phyloP scores from a whole-genome alignment of 2,113 vertebrate genomes.

The Stigmatopora argus region DNA sequence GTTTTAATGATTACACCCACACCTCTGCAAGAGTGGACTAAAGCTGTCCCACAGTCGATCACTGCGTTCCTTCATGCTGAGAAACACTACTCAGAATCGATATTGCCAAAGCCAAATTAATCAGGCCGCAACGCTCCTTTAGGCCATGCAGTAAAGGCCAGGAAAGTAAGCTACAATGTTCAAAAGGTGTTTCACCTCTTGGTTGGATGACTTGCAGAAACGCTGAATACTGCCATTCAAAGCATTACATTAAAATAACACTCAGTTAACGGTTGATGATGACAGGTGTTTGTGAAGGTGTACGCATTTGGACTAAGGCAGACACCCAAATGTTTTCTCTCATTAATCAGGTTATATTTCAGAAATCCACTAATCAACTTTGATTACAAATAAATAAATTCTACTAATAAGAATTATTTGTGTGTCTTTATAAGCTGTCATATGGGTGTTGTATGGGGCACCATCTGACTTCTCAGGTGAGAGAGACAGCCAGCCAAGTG shows the following conservation, averaged over 20 bases:
- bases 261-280: constrained; percentile 4
- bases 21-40: constrained; percentile 21
- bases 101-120: constrained; percentile 24
- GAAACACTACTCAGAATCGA: constrained; percentile 26
- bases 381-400: too few relatives aligned
- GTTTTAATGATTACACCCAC: constrained; percentile 46
- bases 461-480: constrained; percentile 2
- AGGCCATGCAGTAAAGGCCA: constrained; percentile 21
- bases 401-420: too few relatives aligned
- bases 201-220: constrained; percentile 1
- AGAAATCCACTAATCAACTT: too few relatives aligned
- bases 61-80: constrained; percentile 18
- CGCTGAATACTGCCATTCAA: neutral
- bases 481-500: constrained; percentile 36
- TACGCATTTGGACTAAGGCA: constrained; percentile 46
- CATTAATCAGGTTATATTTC: too few relatives aligned
- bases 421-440: too few relatives aligned
- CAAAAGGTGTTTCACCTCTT: neutral
- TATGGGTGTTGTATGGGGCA: too few relatives aligned
- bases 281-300: constrained; percentile 17
- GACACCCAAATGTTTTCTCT: constrained; percentile 33
- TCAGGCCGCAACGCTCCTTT: constrained; percentile 16
- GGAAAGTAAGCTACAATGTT: neutral
- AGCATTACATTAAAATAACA: neutral
- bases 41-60: constrained; percentile 41